Evolutionary conservation across 2,113 vertebrate species (phyloP), one percentile per base, ranked within the genome.

Genomic region (Ptilonorhynchus violaceus): DNA sequence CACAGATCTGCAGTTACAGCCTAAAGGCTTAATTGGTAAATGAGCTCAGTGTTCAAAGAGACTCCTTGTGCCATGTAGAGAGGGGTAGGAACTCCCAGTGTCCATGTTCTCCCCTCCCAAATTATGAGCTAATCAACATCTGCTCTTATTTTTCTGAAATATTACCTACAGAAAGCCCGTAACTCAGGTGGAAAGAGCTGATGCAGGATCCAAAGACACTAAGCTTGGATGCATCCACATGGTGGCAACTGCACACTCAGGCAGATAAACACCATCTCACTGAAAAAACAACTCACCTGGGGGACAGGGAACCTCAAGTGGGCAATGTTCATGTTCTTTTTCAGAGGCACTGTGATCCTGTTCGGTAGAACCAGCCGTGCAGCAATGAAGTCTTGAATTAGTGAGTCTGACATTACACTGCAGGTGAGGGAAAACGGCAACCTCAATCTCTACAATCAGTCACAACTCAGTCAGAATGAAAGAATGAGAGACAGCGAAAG

Each of bases 351-450:
- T 3, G 99, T 99, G 98, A 99, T 97, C 59, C 99, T 98, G 93
- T 99, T 99, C 2, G 99, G 99, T 66, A 99, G 96, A 85, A 99
- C 99, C 97, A 99, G 98, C 42, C 99, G 88, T 12, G 99, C 95
- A 13, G 99, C 98, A 4, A 99, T 99, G 96, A 99, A 98, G 93
- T 99, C 98, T 73, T 99, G 92, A 94, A 99, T 99, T 70, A 99
- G 93, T 0, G 98, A 96, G 44, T 99, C 99, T 7, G 99, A 99
- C 85, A 99, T 49, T 3, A 98, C 97, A 77, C 99, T 99, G 97
- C 46, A 93, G 75, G 81, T 59, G 9, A 8, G 18, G 11, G 11
- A 8, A 73, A 44, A 74, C 53, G 6, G 12, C 28, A 80, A 62
- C 14, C 15, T 89, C 53, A 93, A 25, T 79, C 31, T 90, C 78